Evolutionary conservation across 1,140 invertebrate species (phyloP), one percentile per base, ranked within the genome.

Genomic region (Calephelis virginiensis): DNA sequence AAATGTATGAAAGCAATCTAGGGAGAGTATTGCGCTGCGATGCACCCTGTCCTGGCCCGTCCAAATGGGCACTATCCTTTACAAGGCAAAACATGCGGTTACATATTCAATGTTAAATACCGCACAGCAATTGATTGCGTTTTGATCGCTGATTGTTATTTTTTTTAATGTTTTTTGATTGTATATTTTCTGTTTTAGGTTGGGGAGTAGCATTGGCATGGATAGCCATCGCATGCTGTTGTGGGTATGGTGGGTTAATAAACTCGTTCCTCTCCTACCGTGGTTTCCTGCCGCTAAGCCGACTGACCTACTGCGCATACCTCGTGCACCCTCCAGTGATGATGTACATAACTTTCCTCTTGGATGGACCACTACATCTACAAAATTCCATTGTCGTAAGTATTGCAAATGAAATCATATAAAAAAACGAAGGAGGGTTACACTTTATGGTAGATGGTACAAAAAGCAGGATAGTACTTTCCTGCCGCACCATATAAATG

Each of bases 291-390:
- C 97, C 97, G 0, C 91, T 98, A n/a, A 96, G 96, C 72, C 93
- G 97, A 62, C 93, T 98, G 46, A 97, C 97, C 1, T 98, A 98
- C 87, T 96, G 96, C 82, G 95, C 97, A 8, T 99, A 98, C 85
- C 93, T 98, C 37, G 93, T 98, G 11, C 97, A 98, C 91, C 96
- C 96, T 8, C 94, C 96, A 67, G 93, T 97, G 67, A 96, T 97
- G 95, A 94, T 95, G 86, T 93, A 95, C 50, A 95, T 94, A 12
- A 93, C 94, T 48, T 96, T 94, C 76, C 92, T 94, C 50, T 93
- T 96, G 92, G 95, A 96, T 73, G 95, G 95, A 70, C 94, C 96
- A 4, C 85, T 96, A 12, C 95, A 96, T 82, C 82, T 97, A 13
- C 94, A 95, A 82, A 95, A 96, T 75, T 91, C 92, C 8, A 90